Evolutionary conservation across 1,140 invertebrate species (phyloP).

Genomic region (Copidosoma floridanum): DNA sequence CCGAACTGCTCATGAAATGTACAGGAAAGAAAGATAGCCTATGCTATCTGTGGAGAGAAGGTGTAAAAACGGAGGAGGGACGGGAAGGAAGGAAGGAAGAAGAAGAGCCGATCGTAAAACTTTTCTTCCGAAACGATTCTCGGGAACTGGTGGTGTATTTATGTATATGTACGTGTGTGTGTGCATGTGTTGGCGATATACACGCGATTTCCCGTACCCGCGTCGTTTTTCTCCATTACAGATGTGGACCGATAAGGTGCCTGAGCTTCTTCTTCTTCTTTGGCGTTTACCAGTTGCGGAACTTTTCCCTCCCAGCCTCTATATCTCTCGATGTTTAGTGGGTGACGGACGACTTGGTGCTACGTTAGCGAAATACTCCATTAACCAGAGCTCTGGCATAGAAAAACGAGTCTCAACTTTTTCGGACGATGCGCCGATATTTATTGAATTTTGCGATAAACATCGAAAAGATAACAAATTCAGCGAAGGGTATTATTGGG

Average conservation of each 20-base stretch:
- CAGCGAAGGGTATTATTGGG: too few species aligned
- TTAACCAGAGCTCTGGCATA: too few species aligned
- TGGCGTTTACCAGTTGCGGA: too few species aligned
- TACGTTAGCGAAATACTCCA: background rate
- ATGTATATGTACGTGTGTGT: background rate
- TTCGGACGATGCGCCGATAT: too few species aligned
- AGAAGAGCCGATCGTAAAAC: conserved; percentile 20
- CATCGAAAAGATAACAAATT: too few species aligned
- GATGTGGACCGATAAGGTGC: background rate
- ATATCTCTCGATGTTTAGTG: background rate
- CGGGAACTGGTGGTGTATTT: too few species aligned
- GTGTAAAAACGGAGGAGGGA: background rate
- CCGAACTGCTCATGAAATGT: background rate
- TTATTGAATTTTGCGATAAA: too few species aligned
- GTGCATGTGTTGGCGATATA: background rate
- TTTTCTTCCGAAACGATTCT: background rate
- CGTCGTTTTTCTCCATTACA: background rate
- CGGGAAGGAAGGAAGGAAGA: conserved; percentile 5
- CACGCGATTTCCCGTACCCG: background rate
- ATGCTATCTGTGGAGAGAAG: too few species aligned
- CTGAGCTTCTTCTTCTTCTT: background rate
- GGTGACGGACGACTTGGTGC: background rate
- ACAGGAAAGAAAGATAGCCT: too few species aligned
- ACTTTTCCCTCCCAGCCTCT: background rate
- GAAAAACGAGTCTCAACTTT: conserved; percentile 1